Percentiles rank a stretch among this genome's conserved stretches.
phyloP scores from a whole-genome alignment of 2,113 vertebrate species.

The Brevimyrus niger region DNA sequence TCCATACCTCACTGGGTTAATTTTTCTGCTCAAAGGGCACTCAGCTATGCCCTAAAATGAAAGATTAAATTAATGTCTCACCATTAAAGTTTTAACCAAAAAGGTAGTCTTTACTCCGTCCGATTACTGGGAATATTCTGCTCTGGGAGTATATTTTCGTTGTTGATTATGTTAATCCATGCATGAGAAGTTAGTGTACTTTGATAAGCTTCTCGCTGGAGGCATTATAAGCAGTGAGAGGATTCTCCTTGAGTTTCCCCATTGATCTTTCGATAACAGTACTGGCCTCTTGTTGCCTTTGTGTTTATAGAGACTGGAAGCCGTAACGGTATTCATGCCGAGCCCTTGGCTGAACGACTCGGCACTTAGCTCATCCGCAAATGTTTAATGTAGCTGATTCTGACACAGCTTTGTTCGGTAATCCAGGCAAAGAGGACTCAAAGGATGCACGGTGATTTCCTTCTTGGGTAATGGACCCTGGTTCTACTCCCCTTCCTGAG shows the following conservation, averaged over 20 bases:
- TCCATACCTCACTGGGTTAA: background rate
- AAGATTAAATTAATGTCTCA: background rate
- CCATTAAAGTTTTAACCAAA: background rate
- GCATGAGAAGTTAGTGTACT: slow-evolving; percentile 8
- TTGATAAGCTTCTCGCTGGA: background rate
- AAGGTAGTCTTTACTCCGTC: too few relatives aligned
- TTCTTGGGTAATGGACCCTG: background rate
- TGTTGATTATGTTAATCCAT: slow-evolving; percentile 14
- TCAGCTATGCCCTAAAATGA: background rate
- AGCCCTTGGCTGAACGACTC: background rate
- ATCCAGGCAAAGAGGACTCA: background rate
- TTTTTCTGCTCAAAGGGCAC: background rate
- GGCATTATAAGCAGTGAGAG: background rate
- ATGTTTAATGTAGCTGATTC: background rate
- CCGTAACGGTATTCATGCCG: background rate
- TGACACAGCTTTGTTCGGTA: background rate
- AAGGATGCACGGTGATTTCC: background rate
- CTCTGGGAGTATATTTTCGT: background rate
- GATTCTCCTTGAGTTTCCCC: slow-evolving; percentile 5
- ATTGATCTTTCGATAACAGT: slow-evolving; percentile 4
- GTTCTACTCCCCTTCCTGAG: background rate
- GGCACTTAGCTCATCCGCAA: background rate
- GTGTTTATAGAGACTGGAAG: background rate
- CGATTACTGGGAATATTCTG: background rate
- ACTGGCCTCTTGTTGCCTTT: background rate